Percentiles rank a stretch among this genome's conserved stretches.
Evolutionary conservation across 2,113 vertebrate species (phyloP).

Genomic region (Oplegnathus fasciatus): DNA sequence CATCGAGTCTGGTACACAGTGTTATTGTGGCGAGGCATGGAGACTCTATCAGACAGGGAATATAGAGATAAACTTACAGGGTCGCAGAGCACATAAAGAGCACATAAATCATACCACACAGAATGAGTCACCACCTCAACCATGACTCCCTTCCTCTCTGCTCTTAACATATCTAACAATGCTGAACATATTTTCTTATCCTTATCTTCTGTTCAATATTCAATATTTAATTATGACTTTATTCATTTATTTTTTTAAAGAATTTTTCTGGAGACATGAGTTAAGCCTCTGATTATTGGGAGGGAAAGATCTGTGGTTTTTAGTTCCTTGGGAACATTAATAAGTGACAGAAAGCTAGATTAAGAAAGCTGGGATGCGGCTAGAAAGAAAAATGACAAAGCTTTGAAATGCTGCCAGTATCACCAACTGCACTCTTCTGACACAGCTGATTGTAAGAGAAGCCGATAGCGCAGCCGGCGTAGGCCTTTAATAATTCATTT

Average conservation of each 20-base stretch:
- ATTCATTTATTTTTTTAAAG: constrained; percentile 53
- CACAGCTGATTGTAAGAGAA: constrained; percentile 85
- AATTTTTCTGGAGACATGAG: constrained; percentile 42
- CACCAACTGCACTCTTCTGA: constrained; percentile 84
- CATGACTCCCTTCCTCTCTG: constrained; percentile 12
- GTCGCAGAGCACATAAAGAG: constrained; percentile 67
- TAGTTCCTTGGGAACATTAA: constrained; percentile 76
- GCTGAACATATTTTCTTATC: constrained; percentile 44
- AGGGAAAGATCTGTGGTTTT: constrained; percentile 71
- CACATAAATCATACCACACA: constrained; percentile 64
- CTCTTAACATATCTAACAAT: constrained; percentile 66
- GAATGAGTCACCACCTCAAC: constrained; percentile 45
- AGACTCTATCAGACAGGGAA: constrained; percentile 65
- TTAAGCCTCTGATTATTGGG: constrained; percentile 70
- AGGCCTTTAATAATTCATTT: constrained; percentile 89
- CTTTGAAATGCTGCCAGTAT: constrained; percentile 86
- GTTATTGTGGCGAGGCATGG: constrained; percentile 26
- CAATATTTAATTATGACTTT: constrained; percentile 73
- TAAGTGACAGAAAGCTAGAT: constrained; percentile 85
- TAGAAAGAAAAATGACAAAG: constrained; percentile 73
- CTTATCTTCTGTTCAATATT: constrained; percentile 59
- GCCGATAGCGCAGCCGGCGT: constrained; percentile 81
- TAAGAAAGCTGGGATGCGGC: constrained; percentile 76
- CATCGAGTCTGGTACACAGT: constrained; percentile 24
- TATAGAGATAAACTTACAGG: constrained; percentile 72